Conservation (phyloP, 1,140 invertebrate species). For the Eufriesea mexicana region DNA sequence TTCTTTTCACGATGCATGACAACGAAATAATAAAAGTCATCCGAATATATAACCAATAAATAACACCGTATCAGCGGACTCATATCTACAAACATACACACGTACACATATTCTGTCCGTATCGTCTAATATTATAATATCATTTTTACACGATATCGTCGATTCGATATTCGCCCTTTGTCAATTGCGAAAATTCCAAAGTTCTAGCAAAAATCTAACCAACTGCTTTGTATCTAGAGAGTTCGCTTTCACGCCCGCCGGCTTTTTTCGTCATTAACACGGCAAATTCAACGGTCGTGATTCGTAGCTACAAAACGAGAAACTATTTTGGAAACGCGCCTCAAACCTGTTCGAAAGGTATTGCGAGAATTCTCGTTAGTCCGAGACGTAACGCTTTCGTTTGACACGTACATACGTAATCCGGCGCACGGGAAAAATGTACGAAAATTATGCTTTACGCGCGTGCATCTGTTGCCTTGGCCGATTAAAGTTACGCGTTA, state of each 20-base stretch:
- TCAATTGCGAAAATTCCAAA: slow-evolving; percentile 5
- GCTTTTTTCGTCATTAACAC: slow-evolving; percentile 38
- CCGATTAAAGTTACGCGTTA: not conserved
- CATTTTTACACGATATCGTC: not conserved
- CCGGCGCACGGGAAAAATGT: not conserved
- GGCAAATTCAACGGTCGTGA: slow-evolving; percentile 17
- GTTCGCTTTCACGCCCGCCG: slow-evolving; percentile 46
- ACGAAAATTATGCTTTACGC: slow-evolving; percentile 1
- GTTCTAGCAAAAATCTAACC: slow-evolving; percentile 47
- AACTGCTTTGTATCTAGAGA: slow-evolving; percentile 36
- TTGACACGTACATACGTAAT: not conserved
- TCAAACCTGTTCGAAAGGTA: slow-evolving; percentile 23
- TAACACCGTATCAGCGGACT: too few relatives aligned
- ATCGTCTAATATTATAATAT: too few relatives aligned
- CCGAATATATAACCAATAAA: not conserved
- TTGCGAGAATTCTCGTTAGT: slow-evolving; percentile 34
- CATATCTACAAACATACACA: too few relatives aligned
- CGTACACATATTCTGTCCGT: too few relatives aligned
- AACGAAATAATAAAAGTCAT: not conserved
- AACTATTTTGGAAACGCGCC: slow-evolving; percentile 28
- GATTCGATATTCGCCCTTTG: not conserved
- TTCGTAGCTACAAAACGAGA: slow-evolving; percentile 9
- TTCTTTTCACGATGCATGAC: not conserved
- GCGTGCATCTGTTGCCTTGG: slow-evolving; percentile 28
- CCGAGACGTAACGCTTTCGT: slow-evolving; percentile 33